Evolutionary conservation across 2,888 invertebrate species (phyloP), one percentile per base, ranked within the genome.

Genomic region (Aplocera efformata): DNA sequence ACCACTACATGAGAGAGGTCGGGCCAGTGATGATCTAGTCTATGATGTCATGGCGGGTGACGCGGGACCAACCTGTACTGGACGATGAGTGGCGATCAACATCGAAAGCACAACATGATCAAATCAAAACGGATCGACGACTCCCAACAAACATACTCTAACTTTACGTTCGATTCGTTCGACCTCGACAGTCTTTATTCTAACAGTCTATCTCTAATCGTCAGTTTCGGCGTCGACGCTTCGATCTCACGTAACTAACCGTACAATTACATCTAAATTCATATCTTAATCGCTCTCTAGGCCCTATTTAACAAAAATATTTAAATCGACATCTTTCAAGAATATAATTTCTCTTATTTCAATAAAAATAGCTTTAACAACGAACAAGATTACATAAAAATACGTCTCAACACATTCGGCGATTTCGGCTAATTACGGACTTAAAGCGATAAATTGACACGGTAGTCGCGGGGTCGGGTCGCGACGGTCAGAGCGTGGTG

Each of bases 251-350:
- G 80, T 70, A 66, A 71, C 72, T 78, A 83, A 75, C 72, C 72
- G 71, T 80, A 81, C 74, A 74, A 68, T 74, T 79, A 80, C 77
- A 85, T 81, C 79, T 82, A 83, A 73, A 72, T 76, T 68, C 69
- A 75, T 73, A 76, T 40, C 37, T 37, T 76, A 75, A 72, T 72
- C 67, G 74, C 71, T 67, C 74, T 63, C 60, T 68, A 76, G 72
- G 81, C 80, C 82, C 85, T 85, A 85, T 72, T 79, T 85, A 85
- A 86, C 83, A 84, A 85, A 85, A 85, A 85, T 86, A 80, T 79
- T 77, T 74, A 67, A 62, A 69, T 75, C 72, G 78, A 82, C 77
- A 78, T 72, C 70, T 76, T 81, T 81, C 72, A 79, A 81, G 82
- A 81, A 84, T 84, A 85, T 82, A 85, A 82, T 78, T 41, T 75